A percentile compares a stretch with the other conserved stretches of the same genome.
phyloP scores from a whole-genome alignment of 1,140 invertebrate species.

The Drosophila guanche region DNA sequence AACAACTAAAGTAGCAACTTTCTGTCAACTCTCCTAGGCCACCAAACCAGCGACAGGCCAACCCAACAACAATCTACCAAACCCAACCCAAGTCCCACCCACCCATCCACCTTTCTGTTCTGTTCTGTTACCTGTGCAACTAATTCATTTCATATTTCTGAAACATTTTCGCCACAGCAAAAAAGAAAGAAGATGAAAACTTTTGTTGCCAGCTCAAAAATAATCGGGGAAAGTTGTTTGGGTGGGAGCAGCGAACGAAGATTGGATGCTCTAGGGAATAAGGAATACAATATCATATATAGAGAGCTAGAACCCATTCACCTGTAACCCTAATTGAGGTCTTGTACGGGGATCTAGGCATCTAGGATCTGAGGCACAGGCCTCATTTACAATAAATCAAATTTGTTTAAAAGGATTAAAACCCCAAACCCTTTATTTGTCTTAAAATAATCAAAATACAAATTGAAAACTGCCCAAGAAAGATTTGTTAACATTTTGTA shows the following conservation, averaged over 20 bases:
- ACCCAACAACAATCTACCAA: background rate
- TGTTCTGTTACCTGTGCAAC: conserved; percentile 48
- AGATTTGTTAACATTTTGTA: no score
- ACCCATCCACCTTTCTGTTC: background rate
- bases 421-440: no score
- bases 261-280: conserved; percentile 6
- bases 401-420: no score
- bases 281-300: background rate
- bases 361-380: no score
- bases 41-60: no score
- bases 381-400: no score
- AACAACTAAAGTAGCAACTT: conserved; percentile 65
- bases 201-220: conserved; percentile 39
- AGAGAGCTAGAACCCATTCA: no score
- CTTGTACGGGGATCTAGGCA: no score
- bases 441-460: no score
- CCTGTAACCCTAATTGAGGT: no score
- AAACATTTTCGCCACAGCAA: conserved; percentile 57
- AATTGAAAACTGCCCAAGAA: no score
- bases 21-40: conserved; percentile 52
- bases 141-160: conserved; percentile 80
- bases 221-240: background rate
- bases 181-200: conserved; percentile 27
- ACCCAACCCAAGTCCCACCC: background rate
- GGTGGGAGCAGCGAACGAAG: background rate